Conservation (phyloP, 2,888 invertebrate species). For the Melanophora roralis region DNA sequence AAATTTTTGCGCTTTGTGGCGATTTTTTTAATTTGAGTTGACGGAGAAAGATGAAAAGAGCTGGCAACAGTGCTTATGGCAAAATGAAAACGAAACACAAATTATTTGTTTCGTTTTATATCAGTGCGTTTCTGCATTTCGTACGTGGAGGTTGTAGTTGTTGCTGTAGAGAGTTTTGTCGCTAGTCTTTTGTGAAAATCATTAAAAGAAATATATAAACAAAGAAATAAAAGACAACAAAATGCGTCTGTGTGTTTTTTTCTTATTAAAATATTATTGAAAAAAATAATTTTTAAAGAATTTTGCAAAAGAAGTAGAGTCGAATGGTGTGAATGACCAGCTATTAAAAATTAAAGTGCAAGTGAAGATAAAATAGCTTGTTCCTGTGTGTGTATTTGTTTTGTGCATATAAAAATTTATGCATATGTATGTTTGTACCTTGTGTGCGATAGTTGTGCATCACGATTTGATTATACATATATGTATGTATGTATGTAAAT, state of each 20-base stretch:
- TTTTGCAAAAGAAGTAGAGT: constrained; percentile 23
- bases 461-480: no score
- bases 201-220: constrained; percentile 22
- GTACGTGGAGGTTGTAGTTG: constrained; percentile 50
- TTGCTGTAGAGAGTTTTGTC: background rate
- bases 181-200: constrained; percentile 28
- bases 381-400: background rate
- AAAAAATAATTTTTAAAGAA: constrained; percentile 31
- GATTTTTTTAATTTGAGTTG: no score
- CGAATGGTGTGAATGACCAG: constrained; percentile 37
- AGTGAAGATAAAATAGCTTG: background rate
- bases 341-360: constrained; percentile 9
- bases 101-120: constrained; percentile 2
- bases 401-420: constrained; percentile 45
- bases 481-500: constrained; percentile 3
- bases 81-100: constrained; percentile 24
- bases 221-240: constrained; percentile 26
- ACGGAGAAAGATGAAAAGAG: no score
- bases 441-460: constrained; percentile 42
- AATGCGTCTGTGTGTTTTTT: background rate
- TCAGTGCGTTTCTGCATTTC: constrained; percentile 59
- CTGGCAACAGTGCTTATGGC: background rate
- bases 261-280: constrained; percentile 15
- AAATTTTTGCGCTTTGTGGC: background rate
- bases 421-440: no score